Evolutionary conservation across 2,113 vertebrate genomes (phyloP), one percentile per base, ranked within the genome.

Genomic region (Cromileptes altivelis): DNA sequence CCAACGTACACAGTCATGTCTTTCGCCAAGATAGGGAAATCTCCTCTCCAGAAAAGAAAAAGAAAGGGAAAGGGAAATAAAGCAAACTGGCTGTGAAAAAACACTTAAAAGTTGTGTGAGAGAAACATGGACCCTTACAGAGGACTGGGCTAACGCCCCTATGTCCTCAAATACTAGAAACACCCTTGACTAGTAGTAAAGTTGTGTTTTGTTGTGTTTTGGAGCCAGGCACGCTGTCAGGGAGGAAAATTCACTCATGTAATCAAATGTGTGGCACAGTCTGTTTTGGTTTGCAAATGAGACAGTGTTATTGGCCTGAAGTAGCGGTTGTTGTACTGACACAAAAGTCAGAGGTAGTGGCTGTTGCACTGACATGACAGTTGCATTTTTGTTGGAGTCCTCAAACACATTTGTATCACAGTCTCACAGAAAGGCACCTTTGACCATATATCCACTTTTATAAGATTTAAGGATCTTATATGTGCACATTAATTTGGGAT

Each of bases 201-300:
- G 33, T 37, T 37, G 33, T 37, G 33, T 37, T 37, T 37, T 37
- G 33, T 37, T 37, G 33, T 37, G 33, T 37, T 37, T 37, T 37
- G 33, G 33, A 37, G 33, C 33, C 33, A 37, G 1, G 33, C 33
- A 50, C 19, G 10, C 19, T 77, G 80, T 13, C 67, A 63, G 27
- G 50, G 47, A 63, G 19, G 13, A 40, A 5, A 12, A 6, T 25
- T 3, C 18, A 3, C 15, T 10, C 4, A 33, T 42, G 19, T 53
- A 37, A 60, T 77, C 13, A 63, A 56, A 85, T 88, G 4, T 68
- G 56, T 70, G 19, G n/a, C 12, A 0, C 17, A 0, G 18, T 71
- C 65, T 84, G 64, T 25, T 93, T 90, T 91, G 85, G 50, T 82
- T 90, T 92, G 86, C 84, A 92, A 91, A 91, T 90, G 62, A 85